Conservation (phyloP, 2,113 vertebrate genomes). For the Microcebus murinus region DNA sequence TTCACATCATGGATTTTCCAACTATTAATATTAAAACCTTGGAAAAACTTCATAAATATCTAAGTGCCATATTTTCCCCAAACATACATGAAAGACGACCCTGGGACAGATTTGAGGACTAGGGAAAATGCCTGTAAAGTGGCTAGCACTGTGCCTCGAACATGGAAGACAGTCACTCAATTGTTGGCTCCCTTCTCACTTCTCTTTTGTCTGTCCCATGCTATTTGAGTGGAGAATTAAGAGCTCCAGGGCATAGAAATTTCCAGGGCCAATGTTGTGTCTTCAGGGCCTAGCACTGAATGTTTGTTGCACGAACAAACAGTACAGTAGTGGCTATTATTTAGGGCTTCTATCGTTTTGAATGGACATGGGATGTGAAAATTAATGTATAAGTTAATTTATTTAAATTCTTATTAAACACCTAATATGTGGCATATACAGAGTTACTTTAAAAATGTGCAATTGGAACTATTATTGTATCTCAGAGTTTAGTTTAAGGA, state of each 20-base stretch:
- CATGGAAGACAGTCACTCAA: not conserved
- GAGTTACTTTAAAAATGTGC: not conserved
- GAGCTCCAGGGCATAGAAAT: not conserved
- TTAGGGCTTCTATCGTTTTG: not conserved
- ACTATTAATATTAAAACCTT: not conserved
- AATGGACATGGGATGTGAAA: not conserved
- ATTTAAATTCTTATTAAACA: not conserved
- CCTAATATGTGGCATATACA: not conserved
- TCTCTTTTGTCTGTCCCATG: not conserved
- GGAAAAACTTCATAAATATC: not conserved
- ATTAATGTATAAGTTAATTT: not conserved
- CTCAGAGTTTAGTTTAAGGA: slow-evolving; percentile 52
- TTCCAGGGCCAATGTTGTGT: not conserved
- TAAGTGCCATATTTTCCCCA: not conserved
- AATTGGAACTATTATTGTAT: not conserved
- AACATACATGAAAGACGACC: not conserved
- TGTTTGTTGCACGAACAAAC: not conserved
- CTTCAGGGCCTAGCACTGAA: not conserved
- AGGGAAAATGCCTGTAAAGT: not conserved
- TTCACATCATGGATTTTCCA: not conserved
- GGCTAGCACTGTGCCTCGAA: not conserved
- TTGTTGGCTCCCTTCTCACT: not conserved
- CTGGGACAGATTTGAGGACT: not conserved
- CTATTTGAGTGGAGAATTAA: not conserved
- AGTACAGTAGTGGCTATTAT: not conserved